These are phyloP conservation scores for Orthonychiurus folsomi DNA, from an alignment of 2,888 invertebrate genomes.

Conservation along the genomic window DNA sequence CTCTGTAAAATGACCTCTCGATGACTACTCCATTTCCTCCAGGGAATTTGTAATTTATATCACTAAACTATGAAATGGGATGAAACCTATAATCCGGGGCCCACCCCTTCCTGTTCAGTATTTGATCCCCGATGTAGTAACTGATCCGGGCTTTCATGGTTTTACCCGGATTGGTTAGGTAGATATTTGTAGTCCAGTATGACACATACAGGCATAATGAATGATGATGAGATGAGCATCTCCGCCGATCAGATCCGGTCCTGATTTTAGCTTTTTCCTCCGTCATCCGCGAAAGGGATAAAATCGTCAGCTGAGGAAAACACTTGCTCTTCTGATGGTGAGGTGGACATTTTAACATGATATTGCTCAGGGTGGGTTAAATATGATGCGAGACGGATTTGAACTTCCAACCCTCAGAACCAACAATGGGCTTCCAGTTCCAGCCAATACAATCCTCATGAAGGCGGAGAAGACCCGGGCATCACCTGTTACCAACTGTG, in stretches of 20 bases:
- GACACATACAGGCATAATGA: background rate
- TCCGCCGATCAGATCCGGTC: constrained; percentile 2
- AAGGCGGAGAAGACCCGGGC: background rate
- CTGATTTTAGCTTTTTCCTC: constrained; percentile 9
- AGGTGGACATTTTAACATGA: too few relatives aligned
- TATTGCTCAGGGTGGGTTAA: background rate
- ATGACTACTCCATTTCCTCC: constrained; percentile 1
- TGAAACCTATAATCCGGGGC: background rate
- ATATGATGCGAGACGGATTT: background rate
- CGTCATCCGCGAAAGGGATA: background rate
- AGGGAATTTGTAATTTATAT: background rate
- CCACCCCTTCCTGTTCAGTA: background rate
- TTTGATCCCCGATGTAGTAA: background rate
- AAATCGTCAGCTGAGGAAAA: constrained; percentile 33
- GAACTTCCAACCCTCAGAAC: constrained; percentile 1
- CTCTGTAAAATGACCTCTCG: background rate
- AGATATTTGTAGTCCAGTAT: background rate
- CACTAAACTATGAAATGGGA: background rate
- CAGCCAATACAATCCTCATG: background rate
- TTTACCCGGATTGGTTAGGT: background rate
- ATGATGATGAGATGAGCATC: constrained; percentile 11
- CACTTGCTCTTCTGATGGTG: constrained; percentile 26
- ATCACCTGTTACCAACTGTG: constrained; percentile 22
- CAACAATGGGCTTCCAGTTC: background rate
- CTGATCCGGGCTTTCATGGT: background rate